Evolutionary conservation across 2,113 vertebrate genomes (phyloP).

Genomic region (Limnothrissa miodon): DNA sequence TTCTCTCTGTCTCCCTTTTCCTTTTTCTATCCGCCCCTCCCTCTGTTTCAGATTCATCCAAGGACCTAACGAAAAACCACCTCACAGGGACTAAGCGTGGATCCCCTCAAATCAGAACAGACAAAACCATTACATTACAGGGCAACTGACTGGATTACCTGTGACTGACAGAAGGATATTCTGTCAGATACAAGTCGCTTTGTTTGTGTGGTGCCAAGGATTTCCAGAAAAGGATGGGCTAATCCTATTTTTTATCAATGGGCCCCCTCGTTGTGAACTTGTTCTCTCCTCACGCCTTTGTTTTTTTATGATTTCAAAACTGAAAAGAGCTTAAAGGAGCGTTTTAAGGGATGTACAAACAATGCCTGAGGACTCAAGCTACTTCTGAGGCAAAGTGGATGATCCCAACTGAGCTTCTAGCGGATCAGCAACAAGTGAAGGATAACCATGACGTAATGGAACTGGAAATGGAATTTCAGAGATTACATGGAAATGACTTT

Average conservation of each 20-base stretch:
- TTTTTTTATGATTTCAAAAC: constrained; percentile 39
- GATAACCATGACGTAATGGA: constrained; percentile 42
- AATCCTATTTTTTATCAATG: constrained; percentile 71
- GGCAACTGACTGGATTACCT: constrained; percentile 89
- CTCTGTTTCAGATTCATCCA: constrained; percentile 91
- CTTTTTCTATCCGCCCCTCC: constrained; percentile 40
- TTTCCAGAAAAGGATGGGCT: constrained; percentile 61
- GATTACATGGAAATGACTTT: constrained; percentile 33
- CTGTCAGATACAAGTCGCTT: constrained; percentile 62
- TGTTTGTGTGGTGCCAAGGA: constrained; percentile 68
- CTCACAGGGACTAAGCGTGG: constrained; percentile 62
- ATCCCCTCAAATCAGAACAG: constrained; percentile 68
- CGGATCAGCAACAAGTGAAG: constrained; percentile 37
- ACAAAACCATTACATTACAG: constrained; percentile 80
- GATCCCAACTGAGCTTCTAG: constrained; percentile 39
- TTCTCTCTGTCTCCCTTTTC: constrained; percentile 14
- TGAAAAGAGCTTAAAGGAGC: constrained; percentile 49
- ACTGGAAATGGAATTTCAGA: constrained; percentile 24
- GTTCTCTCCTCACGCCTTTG: constrained; percentile 46
- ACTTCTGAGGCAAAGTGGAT: constrained; percentile 42
- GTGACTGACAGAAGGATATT: constrained; percentile 68
- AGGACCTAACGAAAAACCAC: constrained; percentile 86
- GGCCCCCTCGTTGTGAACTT: constrained; percentile 62
- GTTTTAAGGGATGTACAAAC: constrained; percentile 62
- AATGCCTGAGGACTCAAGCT: constrained; percentile 47